Base-by-base conservation (phyloP, 2,797 vertebrate species). In the Nannoperca obscura region DNA sequence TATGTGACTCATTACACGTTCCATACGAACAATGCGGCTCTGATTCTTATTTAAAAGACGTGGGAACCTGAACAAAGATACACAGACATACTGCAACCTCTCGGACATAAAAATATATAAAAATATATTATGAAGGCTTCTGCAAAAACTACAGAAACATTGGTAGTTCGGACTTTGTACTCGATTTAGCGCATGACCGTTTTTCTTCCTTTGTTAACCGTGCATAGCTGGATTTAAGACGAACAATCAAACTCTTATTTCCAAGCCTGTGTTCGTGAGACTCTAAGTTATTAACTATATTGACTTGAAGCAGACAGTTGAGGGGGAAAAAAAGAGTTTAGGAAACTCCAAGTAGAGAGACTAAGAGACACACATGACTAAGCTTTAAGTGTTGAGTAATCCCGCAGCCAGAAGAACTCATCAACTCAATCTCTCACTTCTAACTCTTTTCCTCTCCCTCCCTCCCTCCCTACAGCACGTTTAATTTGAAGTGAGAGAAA, bases 401-500 rank as follows among this genome's bases (percentile, higher is more conserved):
- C 92, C 90, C 59, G 57, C 60, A 74, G 87, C 90, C 85, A 84
- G 82, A 76, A 66, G 82, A 86, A 91, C 86, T 93, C 92, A 91
- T 92, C 89, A 90, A 88, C 76, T 85, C 88, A 90, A 90, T 91
- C 89, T 89, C 83, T 82, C 77, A 75, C 80, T 84, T 68, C 81
- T 3, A 69, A 86, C 87, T 78, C 82, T 71, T 73, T 74, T 76
- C 72, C 83, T 69, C 76, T 80, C 68, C 65, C 68, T 74, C 63
- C 61, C 68, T 74, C 61, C 61, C 52, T 78, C 64, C 59, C 80
- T 24, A 70, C 77, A 71, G 81, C 72, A 62, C 73, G 80, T 93
- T 92, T 94, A 90, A 94, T 94, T 92, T 91, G 86, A 92, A 90
- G 74, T 71, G 84, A 88, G 82, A 71, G 69, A 84, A 86, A 86